These are phyloP conservation scores for Chaitophorus viminalis DNA, from an alignment of 2,888 invertebrate species.

Conservation along the genomic window DNA sequence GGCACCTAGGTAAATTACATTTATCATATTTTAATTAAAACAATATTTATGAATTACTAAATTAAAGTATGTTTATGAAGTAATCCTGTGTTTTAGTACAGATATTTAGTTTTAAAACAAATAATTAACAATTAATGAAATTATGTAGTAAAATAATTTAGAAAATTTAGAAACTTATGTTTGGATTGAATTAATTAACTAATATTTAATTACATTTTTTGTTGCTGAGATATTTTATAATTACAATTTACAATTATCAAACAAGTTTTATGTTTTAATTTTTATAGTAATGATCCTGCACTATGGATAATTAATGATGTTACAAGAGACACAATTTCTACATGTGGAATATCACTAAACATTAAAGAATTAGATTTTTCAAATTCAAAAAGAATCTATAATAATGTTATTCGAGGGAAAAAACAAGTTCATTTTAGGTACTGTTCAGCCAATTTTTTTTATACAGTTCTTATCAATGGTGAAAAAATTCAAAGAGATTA, in stretches of 20 bases:
- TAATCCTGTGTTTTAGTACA: no score
- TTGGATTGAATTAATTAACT: background rate
- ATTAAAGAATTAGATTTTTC: constrained; percentile 6
- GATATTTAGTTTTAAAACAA: no score
- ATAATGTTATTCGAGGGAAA: no score
- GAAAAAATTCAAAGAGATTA: constrained; percentile 11
- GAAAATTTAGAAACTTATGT: constrained; percentile 14
- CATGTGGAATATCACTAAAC: constrained; percentile 9
- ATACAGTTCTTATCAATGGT: constrained; percentile 24
- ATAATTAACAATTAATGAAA: no score
- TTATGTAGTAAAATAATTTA: constrained; percentile 7
- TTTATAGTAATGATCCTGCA: constrained; percentile 21
- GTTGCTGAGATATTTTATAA: no score
- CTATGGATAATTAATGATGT: constrained; percentile 11
- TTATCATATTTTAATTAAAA: no score
- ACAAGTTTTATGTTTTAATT: background rate
- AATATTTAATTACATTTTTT: no score
- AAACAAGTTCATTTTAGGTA: constrained; percentile 22
- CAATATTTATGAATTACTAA: no score
- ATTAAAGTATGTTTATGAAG: no score
- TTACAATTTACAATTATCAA: no score
- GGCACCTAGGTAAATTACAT: no score
- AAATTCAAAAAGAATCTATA: no score
- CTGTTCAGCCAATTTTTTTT: constrained; percentile 7
- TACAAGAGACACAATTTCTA: constrained; percentile 12